Percentiles rank a stretch among this genome's conserved stretches.
These are phyloP conservation scores for Simalia tracyae DNA, from an alignment of 2,797 vertebrate genomes.

Conservation along the genomic window DNA sequence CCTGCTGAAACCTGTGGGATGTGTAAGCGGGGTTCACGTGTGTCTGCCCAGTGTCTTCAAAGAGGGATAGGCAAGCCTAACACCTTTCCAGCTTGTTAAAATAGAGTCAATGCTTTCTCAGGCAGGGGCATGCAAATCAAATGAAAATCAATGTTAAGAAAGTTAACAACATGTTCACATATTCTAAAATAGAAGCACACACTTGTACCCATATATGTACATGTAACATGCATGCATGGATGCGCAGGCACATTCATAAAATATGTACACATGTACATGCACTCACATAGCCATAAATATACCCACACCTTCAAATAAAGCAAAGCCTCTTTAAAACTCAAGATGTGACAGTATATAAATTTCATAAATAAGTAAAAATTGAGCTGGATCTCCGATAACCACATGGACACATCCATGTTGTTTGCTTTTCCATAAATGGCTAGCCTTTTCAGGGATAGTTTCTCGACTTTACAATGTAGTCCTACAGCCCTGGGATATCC, in stretches of 20 bases:
- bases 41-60: not conserved
- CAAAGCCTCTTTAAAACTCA: not conserved
- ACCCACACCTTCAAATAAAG: not conserved
- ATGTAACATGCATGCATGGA: not conserved
- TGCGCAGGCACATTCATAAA: not conserved
- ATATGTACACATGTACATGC: too few species aligned
- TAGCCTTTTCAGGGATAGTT: not conserved
- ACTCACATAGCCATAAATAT: not conserved
- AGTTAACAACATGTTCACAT: not conserved
- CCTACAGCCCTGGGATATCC: not conserved
- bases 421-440: not conserved
- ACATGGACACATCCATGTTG: not conserved
- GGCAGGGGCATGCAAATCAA: not conserved
- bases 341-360: not conserved
- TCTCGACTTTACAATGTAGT: not conserved
- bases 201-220: not conserved
- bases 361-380: not conserved
- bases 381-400: not conserved
- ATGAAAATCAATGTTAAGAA: not conserved
- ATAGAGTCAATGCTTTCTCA: not conserved
- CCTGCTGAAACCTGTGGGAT: not conserved
- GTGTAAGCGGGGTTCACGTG: not conserved
- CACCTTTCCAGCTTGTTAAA: not conserved
- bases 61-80: not conserved
- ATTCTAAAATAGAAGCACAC: not conserved